Percentiles rank a stretch among this genome's conserved stretches.
These are phyloP conservation scores for Whitmania pigra DNA, from an alignment of 1,140 invertebrate genomes.

Conservation along the genomic window DNA sequence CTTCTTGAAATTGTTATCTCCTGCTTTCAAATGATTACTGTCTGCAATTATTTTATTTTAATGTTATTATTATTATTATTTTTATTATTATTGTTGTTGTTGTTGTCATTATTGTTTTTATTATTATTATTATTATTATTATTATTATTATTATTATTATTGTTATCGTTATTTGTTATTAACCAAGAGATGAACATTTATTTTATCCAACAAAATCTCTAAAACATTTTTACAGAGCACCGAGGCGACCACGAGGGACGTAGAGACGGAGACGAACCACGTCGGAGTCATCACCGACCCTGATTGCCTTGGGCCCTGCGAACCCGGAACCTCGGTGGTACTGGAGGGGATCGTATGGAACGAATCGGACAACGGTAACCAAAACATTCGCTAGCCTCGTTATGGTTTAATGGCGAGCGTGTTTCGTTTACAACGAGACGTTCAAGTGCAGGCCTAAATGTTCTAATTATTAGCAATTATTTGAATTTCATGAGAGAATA, in stretches of 20 bases:
- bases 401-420: too few relatives aligned
- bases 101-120: background rate
- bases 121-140: background rate
- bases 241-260: constrained; percentile 28
- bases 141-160: background rate
- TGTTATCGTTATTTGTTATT: background rate
- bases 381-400: too few relatives aligned
- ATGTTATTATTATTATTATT: background rate
- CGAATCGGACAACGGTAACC: constrained; percentile 85
- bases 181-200: too few relatives aligned
- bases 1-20: too few relatives aligned
- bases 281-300: constrained; percentile 88
- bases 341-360: constrained; percentile 98
- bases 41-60: background rate
- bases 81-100: background rate
- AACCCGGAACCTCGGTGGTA: constrained; percentile 88
- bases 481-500: too few relatives aligned
- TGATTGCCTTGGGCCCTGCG: constrained; percentile 86
- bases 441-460: too few relatives aligned
- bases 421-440: too few relatives aligned
- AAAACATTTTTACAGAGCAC: background rate
- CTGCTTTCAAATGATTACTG: background rate
- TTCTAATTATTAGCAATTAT: too few relatives aligned
- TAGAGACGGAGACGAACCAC: constrained; percentile 52
- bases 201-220: too few relatives aligned